phyloP scores from a whole-genome alignment of 2,113 vertebrate genomes.

The Pomatorhinus ruficollis region DNA sequence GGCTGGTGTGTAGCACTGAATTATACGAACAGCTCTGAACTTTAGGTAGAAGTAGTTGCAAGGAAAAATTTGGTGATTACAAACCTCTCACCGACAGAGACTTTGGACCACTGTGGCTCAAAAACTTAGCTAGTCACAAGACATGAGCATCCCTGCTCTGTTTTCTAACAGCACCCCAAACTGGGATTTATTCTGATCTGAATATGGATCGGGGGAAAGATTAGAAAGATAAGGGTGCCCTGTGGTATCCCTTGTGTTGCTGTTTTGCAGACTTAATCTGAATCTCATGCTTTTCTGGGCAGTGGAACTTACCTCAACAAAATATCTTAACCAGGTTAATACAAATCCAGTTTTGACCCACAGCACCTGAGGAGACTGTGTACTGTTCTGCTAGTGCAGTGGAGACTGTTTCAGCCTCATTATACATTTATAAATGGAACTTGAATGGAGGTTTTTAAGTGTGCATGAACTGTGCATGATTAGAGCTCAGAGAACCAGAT shows the following conservation, averaged over 20 bases:
- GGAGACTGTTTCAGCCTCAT: neutral
- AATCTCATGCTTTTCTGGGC: neutral
- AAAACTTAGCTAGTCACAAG: neutral
- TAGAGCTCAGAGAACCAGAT: neutral
- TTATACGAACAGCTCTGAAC: neutral
- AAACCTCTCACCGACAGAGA: neutral
- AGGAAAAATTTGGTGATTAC: neutral
- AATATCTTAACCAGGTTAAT: neutral
- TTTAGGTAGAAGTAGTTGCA: neutral
- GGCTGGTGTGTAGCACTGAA: neutral
- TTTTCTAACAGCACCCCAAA: neutral
- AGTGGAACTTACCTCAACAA: neutral
- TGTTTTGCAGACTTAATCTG: neutral
- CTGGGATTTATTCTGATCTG: neutral
- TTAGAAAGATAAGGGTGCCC: neutral
- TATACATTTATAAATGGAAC: neutral
- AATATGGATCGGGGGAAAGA: neutral
- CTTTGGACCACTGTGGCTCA: neutral
- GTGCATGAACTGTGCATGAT: neutral
- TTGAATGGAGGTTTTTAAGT: neutral
- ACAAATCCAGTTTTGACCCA: neutral
- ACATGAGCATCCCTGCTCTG: neutral
- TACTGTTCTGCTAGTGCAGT: neutral
- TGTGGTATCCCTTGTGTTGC: neutral
- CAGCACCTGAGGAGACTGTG: neutral